Percentiles rank a stretch among this genome's conserved stretches.
Evolutionary conservation across 2,888 invertebrate species (phyloP).

Genomic region (Oxyteleia sp.): DNA sequence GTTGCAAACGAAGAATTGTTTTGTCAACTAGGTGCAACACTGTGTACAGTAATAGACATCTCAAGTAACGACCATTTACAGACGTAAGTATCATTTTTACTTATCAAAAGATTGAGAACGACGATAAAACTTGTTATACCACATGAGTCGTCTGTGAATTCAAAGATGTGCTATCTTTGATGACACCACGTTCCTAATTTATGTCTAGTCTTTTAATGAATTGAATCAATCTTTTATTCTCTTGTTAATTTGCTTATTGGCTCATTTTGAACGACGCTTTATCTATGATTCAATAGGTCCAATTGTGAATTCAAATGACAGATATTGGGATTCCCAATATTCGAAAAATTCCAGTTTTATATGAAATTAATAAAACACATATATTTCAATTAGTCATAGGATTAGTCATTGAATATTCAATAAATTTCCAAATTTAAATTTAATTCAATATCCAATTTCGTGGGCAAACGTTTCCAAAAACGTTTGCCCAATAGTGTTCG

Average conservation of each 20-base stretch:
- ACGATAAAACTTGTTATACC: slow-evolving; percentile 34
- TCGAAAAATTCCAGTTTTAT: too few species aligned
- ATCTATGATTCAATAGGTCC: too few species aligned
- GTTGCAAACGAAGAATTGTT: background rate
- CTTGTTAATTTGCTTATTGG: slow-evolving; percentile 12
- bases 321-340: too few species aligned
- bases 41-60: slow-evolving; percentile 6
- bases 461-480: too few species aligned
- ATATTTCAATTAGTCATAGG: too few species aligned
- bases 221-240: slow-evolving; percentile 26
- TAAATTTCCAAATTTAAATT: too few species aligned
- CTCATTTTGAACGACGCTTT: too few species aligned
- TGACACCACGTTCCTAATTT: slow-evolving; percentile 76
- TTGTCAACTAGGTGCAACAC: slow-evolving; percentile 10
- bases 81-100: slow-evolving; percentile 26
- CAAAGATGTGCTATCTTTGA: slow-evolving; percentile 34
- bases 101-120: slow-evolving; percentile 41
- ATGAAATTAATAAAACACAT: too few species aligned
- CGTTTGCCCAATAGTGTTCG: too few species aligned
- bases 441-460: too few species aligned
- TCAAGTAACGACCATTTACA: slow-evolving; percentile 21
- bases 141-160: slow-evolving; percentile 35
- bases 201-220: slow-evolving; percentile 75
- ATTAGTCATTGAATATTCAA: too few species aligned
- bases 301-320: too few species aligned